Evolutionary conservation across 2,113 vertebrate species (phyloP), one percentile per base, ranked within the genome.

Genomic region (Saimiri boliviensis): DNA sequence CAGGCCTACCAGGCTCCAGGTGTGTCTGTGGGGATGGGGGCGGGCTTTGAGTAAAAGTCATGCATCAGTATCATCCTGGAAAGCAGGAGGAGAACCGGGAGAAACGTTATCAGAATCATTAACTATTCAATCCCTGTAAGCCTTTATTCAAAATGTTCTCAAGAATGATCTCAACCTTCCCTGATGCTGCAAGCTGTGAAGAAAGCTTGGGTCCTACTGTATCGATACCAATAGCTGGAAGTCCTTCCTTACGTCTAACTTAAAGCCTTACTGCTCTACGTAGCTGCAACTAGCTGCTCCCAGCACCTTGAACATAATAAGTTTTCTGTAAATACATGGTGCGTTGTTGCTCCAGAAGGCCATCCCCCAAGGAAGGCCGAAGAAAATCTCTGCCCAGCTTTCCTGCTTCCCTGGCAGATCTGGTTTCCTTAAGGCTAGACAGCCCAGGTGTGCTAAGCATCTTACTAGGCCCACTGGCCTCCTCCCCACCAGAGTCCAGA

Each of bases 71-170:
- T 30, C 12, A 88, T 45, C 85, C 82, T 82, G 42, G 45, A 93
- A 95, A 93, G 82, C 58, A 85, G 91, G 45, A 56, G 27, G 70
- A 56, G 37, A 3, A 35, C 49, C 42, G 56, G 16, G 66, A 40
- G 63, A 56, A 68, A 52, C 23, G 58, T 88, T 88, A 96, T 56
- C 63, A 54, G 27, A 52, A 37, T 91, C 88, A 73, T 85, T 84
- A 96, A 89, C 95, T 35, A 95, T 80, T 80, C 70, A 42, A 68
- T 12, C 70, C 70, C 83, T 90, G 52, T 90, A 60, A 89, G 47
- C 45, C 52, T 92, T 66, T 85, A 82, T 91, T 95, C 96, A 80
- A 97, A 89, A 94, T 70, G 80, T 71, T 88, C 60, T 81, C 42
- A 73, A 58, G 87, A 71, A 84, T 73, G 70, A 93, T 77, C 71